Percentiles rank a stretch among this genome's conserved stretches.
Conservation (phyloP, 2,113 vertebrate species). For the Zeus faber region DNA sequence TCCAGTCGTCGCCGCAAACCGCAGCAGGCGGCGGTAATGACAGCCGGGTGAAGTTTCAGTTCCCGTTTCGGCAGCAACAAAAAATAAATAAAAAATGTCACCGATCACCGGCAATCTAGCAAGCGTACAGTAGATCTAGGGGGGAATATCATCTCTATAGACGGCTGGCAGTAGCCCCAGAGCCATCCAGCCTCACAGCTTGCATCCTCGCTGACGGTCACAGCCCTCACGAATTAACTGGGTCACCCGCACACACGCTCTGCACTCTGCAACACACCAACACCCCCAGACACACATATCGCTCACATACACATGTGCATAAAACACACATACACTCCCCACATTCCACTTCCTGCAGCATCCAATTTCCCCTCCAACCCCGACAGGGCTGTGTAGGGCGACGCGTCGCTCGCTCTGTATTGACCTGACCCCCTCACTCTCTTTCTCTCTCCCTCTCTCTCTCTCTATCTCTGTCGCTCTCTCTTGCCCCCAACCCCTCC, state of each 20-base stretch:
- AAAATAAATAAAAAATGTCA: no score
- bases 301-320: conserved; percentile 11
- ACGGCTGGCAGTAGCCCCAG: conserved; percentile 7
- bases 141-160: conserved; percentile 5
- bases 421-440: conserved; percentile 28
- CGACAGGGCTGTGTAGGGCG: conserved; percentile 22
- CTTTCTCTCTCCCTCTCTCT: background rate
- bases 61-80: no score
- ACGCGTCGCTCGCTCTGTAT: conserved; percentile 29
- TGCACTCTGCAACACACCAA: background rate
- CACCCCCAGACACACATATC: conserved; percentile 9
- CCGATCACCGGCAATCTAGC: conserved; percentile 13
- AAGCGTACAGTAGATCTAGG: conserved; percentile 23
- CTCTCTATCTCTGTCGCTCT: background rate
- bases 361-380: conserved; percentile 32
- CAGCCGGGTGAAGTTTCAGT: conserved; percentile 14
- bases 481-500: background rate
- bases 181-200: conserved; percentile 22
- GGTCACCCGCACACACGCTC: background rate
- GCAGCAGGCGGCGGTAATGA: conserved; percentile 23
- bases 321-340: conserved; percentile 14
- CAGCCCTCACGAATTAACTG: conserved; percentile 13
- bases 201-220: conserved; percentile 44
- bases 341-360: conserved; percentile 22
- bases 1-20: conserved; percentile 2